phyloP scores from a whole-genome alignment of 1,140 invertebrate genomes.

The Schlechtendalia chinensis region DNA sequence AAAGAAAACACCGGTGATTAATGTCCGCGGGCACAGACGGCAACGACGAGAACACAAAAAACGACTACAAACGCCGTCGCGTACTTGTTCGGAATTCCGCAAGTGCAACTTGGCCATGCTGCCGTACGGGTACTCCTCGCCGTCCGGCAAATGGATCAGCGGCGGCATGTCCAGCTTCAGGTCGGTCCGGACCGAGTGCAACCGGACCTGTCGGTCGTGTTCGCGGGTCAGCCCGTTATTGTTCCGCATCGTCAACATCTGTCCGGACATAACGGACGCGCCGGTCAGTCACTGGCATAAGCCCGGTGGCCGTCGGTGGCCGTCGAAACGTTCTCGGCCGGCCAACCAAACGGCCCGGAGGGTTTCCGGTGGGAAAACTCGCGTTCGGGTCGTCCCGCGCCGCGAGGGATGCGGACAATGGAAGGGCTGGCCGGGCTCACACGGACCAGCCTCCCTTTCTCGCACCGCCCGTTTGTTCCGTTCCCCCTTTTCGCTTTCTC shows the following conservation, averaged over 20 bases:
- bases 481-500: neutral
- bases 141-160: conserved; percentile 68
- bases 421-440: neutral
- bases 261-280: conserved; percentile 53
- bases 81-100: conserved; percentile 65
- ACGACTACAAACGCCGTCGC: no score
- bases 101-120: conserved; percentile 64
- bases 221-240: conserved; percentile 57
- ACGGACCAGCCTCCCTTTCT: conserved; percentile 13
- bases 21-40: no score
- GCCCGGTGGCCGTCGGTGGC: no score
- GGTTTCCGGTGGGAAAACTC: conserved; percentile 39
- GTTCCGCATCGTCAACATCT: conserved; percentile 67
- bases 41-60: no score
- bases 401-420: conserved; percentile 33
- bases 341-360: no score
- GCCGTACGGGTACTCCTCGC: conserved; percentile 67
- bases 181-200: conserved; percentile 64
- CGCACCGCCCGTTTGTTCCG: conserved; percentile 13
- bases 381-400: neutral
- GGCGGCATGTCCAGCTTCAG: conserved; percentile 67
- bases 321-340: no score
- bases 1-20: no score
- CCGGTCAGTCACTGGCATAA: no score
- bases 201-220: conserved; percentile 61